Percentiles rank a stretch among this genome's conserved stretches.
Conservation (phyloP, 2,113 vertebrate species). For the Phocoena phocoena region DNA sequence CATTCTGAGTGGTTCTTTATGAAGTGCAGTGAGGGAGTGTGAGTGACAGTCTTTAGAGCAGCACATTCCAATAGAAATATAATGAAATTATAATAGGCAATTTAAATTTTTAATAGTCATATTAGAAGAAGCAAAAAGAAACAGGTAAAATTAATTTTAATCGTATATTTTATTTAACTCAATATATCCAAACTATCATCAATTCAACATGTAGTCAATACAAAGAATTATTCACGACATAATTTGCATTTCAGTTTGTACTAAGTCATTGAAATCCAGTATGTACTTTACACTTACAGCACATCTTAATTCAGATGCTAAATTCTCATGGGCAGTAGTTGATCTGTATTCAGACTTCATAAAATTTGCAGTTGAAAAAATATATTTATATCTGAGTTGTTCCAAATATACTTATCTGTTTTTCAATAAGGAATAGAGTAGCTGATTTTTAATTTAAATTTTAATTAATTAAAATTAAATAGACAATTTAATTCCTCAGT, state of each 20-base stretch:
- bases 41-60: neutral
- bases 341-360: neutral
- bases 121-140: neutral
- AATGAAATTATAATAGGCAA: neutral
- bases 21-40: neutral
- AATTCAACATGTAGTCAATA: neutral
- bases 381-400: neutral
- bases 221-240: neutral
- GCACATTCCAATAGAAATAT: neutral
- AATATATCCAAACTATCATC: neutral
- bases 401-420: neutral
- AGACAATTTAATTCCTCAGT: neutral
- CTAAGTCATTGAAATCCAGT: neutral
- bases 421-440: neutral
- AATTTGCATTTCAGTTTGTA: neutral
- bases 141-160: neutral
- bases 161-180: neutral
- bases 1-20: neutral
- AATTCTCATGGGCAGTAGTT: neutral
- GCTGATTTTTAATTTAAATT: neutral
- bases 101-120: neutral
- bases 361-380: neutral
- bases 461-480: neutral
- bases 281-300: neutral
- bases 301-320: neutral